Conservation (phyloP, 2,797 vertebrate species). For the Allochrocebus solatus region DNA sequence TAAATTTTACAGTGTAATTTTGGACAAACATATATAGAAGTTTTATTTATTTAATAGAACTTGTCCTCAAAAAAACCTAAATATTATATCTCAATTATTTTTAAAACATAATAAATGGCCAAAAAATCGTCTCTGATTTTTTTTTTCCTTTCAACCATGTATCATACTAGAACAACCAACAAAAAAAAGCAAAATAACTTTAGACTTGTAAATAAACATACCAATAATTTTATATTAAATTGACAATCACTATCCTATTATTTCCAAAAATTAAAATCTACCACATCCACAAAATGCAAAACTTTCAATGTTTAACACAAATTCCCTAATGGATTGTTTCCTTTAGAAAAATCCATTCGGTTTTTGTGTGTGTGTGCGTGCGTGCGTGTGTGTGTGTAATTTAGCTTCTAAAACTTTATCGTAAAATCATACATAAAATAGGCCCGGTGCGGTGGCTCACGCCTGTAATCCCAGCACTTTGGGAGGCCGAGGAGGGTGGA, state of each 20-base stretch:
- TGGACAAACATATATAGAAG: neutral
- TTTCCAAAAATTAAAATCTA: neutral
- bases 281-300: neutral
- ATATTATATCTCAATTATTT: neutral
- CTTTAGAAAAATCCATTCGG: neutral
- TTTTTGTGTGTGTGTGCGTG: neutral
- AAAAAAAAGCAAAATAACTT: neutral
- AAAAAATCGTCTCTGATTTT: neutral
- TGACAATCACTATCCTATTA: neutral
- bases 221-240: neutral
- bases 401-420: neutral
- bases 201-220: neutral
- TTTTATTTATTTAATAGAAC: neutral
- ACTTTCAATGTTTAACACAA: neutral
- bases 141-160: neutral
- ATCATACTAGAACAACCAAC: neutral
- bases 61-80: neutral
- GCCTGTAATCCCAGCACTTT: no score
- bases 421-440: neutral
- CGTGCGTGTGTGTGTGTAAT: neutral
- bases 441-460: fast-evolving
- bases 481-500: no score
- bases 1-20: neutral
- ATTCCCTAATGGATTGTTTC: neutral
- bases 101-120: neutral